Conservation (phyloP, 1,140 invertebrate species). For the Homarus americanus region DNA sequence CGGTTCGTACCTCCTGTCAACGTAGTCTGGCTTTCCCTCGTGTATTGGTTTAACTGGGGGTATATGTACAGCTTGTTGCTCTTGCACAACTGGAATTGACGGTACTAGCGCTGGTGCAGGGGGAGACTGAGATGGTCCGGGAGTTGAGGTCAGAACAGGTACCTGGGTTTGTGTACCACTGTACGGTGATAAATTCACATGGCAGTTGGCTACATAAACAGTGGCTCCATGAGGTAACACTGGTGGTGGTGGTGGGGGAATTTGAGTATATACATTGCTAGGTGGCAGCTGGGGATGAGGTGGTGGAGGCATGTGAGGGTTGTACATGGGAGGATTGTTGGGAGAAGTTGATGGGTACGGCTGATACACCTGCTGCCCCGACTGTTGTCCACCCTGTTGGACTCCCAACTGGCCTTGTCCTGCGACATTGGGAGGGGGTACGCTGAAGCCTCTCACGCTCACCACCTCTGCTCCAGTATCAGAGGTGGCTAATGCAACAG, state of each 20-base stretch:
- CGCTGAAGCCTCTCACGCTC: slow-evolving; percentile 16
- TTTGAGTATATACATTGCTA: slow-evolving; percentile 50
- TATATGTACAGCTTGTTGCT: slow-evolving; percentile 40
- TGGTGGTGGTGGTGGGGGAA: slow-evolving; percentile 46
- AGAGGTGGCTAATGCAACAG: slow-evolving; percentile 29
- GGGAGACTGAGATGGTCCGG: slow-evolving; percentile 64
- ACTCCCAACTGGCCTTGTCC: slow-evolving; percentile 34
- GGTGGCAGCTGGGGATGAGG: slow-evolving; percentile 52
- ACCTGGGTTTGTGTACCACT: slow-evolving; percentile 41
- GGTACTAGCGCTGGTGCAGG: slow-evolving; percentile 46
- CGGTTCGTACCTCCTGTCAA: slow-evolving; percentile 36
- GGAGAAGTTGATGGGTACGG: slow-evolving; percentile 54
- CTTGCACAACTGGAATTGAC: slow-evolving; percentile 42
- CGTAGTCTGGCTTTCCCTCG: slow-evolving; percentile 48
- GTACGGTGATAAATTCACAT: slow-evolving; percentile 58
- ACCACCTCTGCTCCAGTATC: slow-evolving; percentile 24
- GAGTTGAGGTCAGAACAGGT: slow-evolving; percentile 49
- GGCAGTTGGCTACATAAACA: slow-evolving; percentile 65
- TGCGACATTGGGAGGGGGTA: slow-evolving; percentile 44
- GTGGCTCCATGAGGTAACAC: slow-evolving; percentile 64
- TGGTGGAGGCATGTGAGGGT: slow-evolving; percentile 61
- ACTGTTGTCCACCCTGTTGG: slow-evolving; percentile 41
- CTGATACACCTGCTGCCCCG: slow-evolving; percentile 55
- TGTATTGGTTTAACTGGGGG: slow-evolving; percentile 37
- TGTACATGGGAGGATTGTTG: slow-evolving; percentile 61